Percentiles rank a stretch among this genome's conserved stretches.
These are phyloP conservation scores for Danaus chrysippus DNA, from an alignment of 2,888 invertebrate genomes.

Conservation along the genomic window DNA sequence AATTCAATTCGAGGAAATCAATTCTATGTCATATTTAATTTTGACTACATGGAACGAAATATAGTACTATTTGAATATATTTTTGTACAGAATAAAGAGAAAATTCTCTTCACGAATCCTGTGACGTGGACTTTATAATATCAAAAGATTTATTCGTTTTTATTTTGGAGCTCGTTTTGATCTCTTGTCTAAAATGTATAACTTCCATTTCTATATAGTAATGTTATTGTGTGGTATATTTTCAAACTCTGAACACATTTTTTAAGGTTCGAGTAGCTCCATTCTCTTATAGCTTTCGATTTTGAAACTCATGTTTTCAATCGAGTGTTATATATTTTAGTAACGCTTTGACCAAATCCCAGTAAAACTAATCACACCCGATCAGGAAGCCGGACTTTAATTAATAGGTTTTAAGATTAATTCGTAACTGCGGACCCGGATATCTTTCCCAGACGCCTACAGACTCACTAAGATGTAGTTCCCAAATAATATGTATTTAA, in stretches of 20 bases:
- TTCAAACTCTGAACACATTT: too few species aligned
- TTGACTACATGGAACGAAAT: background rate
- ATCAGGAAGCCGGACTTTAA: constrained; percentile 11
- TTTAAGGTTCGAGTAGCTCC: too few species aligned
- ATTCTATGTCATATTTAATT: background rate
- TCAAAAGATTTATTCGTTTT: background rate
- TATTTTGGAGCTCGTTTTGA: background rate
- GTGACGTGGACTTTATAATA: background rate
- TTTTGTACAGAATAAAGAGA: background rate
- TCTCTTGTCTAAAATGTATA: background rate
- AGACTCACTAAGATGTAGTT: background rate
- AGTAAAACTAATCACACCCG: constrained; percentile 12
- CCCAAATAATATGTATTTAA: too few species aligned
- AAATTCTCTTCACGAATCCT: background rate
- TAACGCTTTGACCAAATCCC: constrained; percentile 7
- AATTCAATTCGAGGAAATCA: too few species aligned
- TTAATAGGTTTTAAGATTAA: constrained; percentile 18
- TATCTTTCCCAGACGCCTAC: constrained; percentile 7
- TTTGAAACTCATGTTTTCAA: background rate
- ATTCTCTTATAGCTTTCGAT: background rate
- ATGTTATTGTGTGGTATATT: too few species aligned
- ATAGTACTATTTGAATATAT: background rate
- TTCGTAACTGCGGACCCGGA: constrained; percentile 16
- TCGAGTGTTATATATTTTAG: too few species aligned
- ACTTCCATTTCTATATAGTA: background rate